Evolutionary conservation across 1,140 invertebrate genomes (phyloP).

Genomic region (Drosophila neocordata): DNA sequence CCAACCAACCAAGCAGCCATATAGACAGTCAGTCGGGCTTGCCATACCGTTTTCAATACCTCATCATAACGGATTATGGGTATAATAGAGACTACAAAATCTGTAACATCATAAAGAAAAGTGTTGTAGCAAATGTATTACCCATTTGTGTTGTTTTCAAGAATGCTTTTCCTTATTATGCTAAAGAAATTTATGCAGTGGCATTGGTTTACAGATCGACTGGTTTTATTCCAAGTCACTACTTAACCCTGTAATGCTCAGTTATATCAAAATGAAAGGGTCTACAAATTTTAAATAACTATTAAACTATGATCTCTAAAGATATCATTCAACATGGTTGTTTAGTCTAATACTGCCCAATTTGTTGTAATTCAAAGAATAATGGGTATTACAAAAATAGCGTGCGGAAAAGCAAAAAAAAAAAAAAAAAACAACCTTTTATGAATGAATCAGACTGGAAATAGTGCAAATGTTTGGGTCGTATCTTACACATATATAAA

Average conservation of each 20-base stretch:
- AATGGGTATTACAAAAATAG: slow-evolving; percentile 7
- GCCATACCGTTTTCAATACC: not conserved
- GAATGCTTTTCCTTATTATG: too few species aligned
- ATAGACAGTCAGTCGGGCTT: not conserved
- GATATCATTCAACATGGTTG: too few species aligned
- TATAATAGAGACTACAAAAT: not conserved
- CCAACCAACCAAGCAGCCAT: not conserved
- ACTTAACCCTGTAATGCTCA: too few species aligned
- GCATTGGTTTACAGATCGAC: too few species aligned
- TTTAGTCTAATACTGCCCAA: not conserved
- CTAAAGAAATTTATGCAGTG: too few species aligned
- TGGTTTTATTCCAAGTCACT: too few species aligned
- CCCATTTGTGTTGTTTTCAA: too few species aligned
- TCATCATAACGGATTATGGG: not conserved
- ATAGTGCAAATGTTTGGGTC: slow-evolving; percentile 44
- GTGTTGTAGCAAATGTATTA: too few species aligned
- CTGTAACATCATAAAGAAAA: not conserved
- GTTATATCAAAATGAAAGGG: too few species aligned
- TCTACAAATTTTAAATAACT: too few species aligned
- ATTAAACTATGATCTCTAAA: too few species aligned
- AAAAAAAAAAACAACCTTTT: slow-evolving; percentile 47
- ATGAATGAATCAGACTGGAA: slow-evolving; percentile 82
- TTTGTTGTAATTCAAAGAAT: slow-evolving; percentile 1
- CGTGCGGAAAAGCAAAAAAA: slow-evolving; percentile 2
- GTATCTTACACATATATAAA: slow-evolving; percentile 10